Evolutionary conservation across 2,113 vertebrate genomes (phyloP).

Genomic region (Bagarius yarrelli): DNA sequence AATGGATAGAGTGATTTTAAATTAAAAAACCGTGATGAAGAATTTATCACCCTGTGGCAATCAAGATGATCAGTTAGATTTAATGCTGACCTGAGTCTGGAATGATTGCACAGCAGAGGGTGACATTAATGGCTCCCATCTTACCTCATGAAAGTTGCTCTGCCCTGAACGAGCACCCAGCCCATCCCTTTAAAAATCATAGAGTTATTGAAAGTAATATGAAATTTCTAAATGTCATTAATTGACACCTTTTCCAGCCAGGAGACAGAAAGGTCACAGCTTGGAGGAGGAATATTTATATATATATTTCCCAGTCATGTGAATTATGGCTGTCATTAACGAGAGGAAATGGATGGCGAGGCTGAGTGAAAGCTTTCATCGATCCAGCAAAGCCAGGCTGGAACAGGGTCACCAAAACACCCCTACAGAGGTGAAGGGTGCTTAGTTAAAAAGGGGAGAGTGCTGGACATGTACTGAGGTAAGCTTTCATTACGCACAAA

Average conservation of each 20-base stretch:
- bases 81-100: slow-evolving; percentile 59
- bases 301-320: slow-evolving; percentile 63
- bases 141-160: slow-evolving; percentile 52
- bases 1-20: slow-evolving; percentile 34
- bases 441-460: slow-evolving; percentile 39
- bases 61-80: slow-evolving; percentile 63
- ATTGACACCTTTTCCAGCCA: slow-evolving; percentile 74
- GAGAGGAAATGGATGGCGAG: slow-evolving; percentile 69
- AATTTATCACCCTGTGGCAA: slow-evolving; percentile 62
- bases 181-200: slow-evolving; percentile 65
- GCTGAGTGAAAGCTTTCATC: slow-evolving; percentile 70
- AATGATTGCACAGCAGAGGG: slow-evolving; percentile 63
- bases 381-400: slow-evolving; percentile 61
- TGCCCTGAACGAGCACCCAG: slow-evolving; percentile 48
- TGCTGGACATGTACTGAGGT: slow-evolving; percentile 43
- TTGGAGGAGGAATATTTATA: slow-evolving; percentile 66
- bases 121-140: slow-evolving; percentile 63
- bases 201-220: slow-evolving; percentile 74
- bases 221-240: slow-evolving; percentile 79
- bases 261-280: slow-evolving; percentile 75
- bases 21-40: slow-evolving; percentile 53
- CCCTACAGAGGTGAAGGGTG: slow-evolving; percentile 52
- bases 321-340: slow-evolving; percentile 78
- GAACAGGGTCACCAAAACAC: slow-evolving; percentile 58
- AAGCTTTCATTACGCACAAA: slow-evolving; percentile 46